phyloP scores from a whole-genome alignment of 2,113 vertebrate genomes.

The Campylorhamphus procurvoides region DNA sequence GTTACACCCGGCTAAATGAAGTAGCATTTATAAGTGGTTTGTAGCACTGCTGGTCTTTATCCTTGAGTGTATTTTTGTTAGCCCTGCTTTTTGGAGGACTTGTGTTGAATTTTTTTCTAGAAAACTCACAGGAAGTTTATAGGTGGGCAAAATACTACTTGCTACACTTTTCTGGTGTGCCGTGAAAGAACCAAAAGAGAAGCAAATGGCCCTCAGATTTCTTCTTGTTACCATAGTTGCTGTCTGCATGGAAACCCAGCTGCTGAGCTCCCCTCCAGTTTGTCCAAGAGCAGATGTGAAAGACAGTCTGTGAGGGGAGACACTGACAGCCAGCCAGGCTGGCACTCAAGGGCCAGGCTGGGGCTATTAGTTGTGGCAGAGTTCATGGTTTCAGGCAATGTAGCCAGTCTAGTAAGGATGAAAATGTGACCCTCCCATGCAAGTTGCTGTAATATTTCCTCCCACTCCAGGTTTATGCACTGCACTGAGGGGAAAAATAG shows the following conservation, averaged over 20 bases:
- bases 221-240: neutral
- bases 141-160: neutral
- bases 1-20: neutral
- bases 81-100: neutral
- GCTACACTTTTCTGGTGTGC: neutral
- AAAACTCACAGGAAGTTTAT: neutral
- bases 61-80: neutral
- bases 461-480: neutral
- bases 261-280: neutral
- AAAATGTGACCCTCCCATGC: neutral
- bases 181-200: neutral
- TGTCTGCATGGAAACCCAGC: neutral
- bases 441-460: neutral
- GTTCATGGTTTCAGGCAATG: neutral
- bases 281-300: neutral
- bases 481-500: neutral
- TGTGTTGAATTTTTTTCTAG: neutral
- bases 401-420: neutral
- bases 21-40: neutral
- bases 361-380: no score
- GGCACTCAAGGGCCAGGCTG: neutral
- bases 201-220: neutral
- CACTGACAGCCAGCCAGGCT: neutral
- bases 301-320: neutral
- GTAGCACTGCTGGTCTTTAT: neutral